A percentile compares a stretch with the other conserved stretches of the same genome.
Evolutionary conservation across 2,888 invertebrate species (phyloP).

Genomic region (Caenorhabditis panamensis): DNA sequence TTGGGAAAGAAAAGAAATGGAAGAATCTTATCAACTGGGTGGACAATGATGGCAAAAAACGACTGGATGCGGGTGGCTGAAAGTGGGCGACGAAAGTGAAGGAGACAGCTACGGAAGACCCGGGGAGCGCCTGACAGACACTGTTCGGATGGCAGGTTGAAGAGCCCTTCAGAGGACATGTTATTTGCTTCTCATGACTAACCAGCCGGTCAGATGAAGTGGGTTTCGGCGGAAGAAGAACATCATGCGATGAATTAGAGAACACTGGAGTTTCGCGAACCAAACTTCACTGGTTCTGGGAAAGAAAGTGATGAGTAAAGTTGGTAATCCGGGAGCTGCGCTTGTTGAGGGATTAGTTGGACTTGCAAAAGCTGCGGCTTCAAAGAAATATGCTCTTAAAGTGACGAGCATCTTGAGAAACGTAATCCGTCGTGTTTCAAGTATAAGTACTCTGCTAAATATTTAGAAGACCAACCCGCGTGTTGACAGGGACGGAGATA

Average conservation of each 20-base stretch:
- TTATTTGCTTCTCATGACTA: constrained; percentile 23
- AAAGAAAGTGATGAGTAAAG: background rate
- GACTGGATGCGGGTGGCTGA: background rate
- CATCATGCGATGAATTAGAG: background rate
- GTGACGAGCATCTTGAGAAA: too few species aligned
- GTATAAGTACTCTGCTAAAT: too few species aligned
- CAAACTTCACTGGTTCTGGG: background rate
- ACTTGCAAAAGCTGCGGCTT: too few species aligned
- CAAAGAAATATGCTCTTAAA: too few species aligned
- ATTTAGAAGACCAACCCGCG: too few species aligned
- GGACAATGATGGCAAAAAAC: constrained; percentile 4
- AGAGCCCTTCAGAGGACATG: constrained; percentile 21
- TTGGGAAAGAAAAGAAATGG: background rate
- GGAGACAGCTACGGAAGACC: background rate
- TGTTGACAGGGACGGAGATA: too few species aligned
- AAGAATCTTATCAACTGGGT: constrained; percentile 12
- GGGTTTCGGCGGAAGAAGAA: background rate
- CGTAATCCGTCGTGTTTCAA: background rate
- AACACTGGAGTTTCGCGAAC: constrained; percentile 1
- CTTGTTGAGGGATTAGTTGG: too few species aligned
- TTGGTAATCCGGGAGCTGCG: background rate
- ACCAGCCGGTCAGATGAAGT: constrained; percentile 18
- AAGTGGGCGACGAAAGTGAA: constrained; percentile 5
- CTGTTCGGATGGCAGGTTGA: constrained; percentile 27
- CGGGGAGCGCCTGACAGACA: background rate